These are phyloP conservation scores for Xestia c-nigrum DNA, from an alignment of 2,888 invertebrate genomes.

Conservation along the genomic window DNA sequence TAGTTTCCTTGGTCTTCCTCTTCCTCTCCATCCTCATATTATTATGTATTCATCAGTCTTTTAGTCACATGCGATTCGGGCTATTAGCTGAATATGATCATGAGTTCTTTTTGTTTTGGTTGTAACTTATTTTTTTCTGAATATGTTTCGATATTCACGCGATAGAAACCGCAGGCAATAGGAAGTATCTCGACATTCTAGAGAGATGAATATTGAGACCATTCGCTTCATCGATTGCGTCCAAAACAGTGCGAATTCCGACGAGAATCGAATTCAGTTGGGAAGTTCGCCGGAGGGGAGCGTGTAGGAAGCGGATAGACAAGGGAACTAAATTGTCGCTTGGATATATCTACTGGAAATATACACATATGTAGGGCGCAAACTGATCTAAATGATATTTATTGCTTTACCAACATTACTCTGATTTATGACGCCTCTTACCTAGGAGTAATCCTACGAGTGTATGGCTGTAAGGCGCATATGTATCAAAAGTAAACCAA, in stretches of 20 bases:
- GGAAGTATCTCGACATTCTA: neutral
- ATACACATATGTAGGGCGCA: neutral
- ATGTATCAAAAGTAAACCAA: neutral
- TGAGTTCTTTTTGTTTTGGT: neutral
- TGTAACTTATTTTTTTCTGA: neutral
- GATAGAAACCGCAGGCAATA: neutral
- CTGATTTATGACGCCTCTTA: neutral
- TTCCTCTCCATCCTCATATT: too few relatives aligned
- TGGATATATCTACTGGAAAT: conserved; percentile 7
- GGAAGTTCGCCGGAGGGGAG: conserved; percentile 43
- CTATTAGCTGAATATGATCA: neutral
- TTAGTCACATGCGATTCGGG: neutral
- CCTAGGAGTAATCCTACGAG: neutral
- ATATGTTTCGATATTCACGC: neutral
- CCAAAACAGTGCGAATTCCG: conserved; percentile 15
- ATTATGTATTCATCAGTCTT: too few relatives aligned
- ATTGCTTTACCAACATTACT: conserved; percentile 2
- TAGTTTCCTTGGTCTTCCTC: too few relatives aligned
- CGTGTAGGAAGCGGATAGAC: conserved; percentile 52
- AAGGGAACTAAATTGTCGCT: conserved; percentile 54
- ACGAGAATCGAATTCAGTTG: conserved; percentile 26
- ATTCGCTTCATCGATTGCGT: conserved; percentile 40
- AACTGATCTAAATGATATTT: conserved; percentile 2
- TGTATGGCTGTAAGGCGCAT: too few relatives aligned
- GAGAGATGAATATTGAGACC: conserved; percentile 3